Evolutionary conservation across 2,797 vertebrate genomes (phyloP).

Genomic region (Gobionotothen gibberifrons): DNA sequence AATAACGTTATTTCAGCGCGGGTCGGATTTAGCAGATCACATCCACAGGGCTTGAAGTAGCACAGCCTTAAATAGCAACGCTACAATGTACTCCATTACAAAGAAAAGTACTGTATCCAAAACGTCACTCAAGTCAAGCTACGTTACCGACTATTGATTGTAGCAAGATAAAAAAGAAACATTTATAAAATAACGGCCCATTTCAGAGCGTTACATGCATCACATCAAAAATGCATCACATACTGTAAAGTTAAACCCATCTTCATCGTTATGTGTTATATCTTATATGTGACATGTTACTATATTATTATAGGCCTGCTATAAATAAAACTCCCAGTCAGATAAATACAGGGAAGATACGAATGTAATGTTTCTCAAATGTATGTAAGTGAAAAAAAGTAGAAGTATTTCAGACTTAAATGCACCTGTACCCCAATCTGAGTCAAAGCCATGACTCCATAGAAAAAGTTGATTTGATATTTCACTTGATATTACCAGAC

Average conservation of each 20-base stretch:
- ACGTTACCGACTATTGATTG: not conserved
- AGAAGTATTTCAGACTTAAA: not conserved
- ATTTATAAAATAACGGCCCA: not conserved
- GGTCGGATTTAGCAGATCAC: not conserved
- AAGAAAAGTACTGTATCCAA: not conserved
- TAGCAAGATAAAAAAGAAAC: not conserved
- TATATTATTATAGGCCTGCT: no score
- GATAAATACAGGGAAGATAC: not conserved
- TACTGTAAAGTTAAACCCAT: no score
- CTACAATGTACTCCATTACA: not conserved
- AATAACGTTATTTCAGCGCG: constrained; percentile 1
- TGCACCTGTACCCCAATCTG: no score
- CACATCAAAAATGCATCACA: not conserved
- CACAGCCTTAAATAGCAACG: constrained; percentile 8
- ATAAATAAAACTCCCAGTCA: not conserved
- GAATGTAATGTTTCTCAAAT: not conserved
- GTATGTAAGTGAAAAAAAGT: no score
- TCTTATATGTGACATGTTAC: not conserved
- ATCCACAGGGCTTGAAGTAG: constrained; percentile 2
- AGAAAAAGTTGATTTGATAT: no score
- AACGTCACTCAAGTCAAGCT: not conserved
- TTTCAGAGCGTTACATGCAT: no score
- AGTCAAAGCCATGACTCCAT: not conserved
- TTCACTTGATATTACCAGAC: no score
- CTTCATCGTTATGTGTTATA: not conserved